These are phyloP conservation scores for Silurus asotus DNA, from an alignment of 2,113 vertebrate species.

Conservation along the genomic window DNA sequence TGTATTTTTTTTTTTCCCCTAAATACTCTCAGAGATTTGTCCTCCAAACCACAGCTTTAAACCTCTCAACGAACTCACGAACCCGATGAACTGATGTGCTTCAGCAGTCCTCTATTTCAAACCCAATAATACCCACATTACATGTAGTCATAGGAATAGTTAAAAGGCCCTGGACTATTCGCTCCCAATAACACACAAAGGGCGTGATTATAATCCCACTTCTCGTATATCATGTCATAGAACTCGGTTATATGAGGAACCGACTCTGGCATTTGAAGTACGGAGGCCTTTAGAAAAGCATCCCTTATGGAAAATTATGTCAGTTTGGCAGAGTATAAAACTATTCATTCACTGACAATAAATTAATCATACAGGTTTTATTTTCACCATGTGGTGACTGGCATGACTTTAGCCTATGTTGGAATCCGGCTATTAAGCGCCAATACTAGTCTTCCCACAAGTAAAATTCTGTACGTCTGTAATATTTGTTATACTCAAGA, in stretches of 20 bases:
- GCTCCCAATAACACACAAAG: background rate
- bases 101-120: background rate
- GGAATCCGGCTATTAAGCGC: background rate
- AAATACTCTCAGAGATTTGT: background rate
- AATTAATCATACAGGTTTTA: background rate
- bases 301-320: background rate
- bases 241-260: background rate
- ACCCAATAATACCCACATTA: slow-evolving; percentile 10
- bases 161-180: background rate
- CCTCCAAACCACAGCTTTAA: slow-evolving; percentile 21
- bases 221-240: slow-evolving; percentile 21
- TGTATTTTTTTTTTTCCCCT: background rate
- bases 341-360: background rate
- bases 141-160: background rate
- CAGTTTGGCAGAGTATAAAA: slow-evolving; percentile 6
- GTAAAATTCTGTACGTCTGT: background rate
- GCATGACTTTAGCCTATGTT: background rate
- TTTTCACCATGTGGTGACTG: background rate
- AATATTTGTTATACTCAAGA: background rate
- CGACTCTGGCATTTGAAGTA: slow-evolving; percentile 3
- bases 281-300: background rate
- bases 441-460: background rate
- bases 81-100: background rate
- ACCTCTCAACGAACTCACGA: background rate
- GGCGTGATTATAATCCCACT: slow-evolving; percentile 19